These are phyloP conservation scores for Tribolium freemani DNA, from an alignment of 2,888 invertebrate species.

Conservation along the genomic window DNA sequence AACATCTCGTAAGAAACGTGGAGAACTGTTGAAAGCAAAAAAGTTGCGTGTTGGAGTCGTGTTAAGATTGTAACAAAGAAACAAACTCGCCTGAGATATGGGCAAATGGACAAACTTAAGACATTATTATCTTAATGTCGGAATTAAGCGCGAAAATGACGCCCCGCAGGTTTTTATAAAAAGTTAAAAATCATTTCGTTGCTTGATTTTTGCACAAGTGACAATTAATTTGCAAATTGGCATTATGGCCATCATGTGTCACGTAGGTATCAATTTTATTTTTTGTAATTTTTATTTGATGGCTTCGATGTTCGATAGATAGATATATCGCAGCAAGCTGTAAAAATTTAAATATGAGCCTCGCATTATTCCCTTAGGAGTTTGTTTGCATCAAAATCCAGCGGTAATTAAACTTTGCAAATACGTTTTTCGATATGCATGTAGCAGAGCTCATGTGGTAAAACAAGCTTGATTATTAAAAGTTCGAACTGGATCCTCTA, in stretches of 20 bases:
- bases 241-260: not conserved
- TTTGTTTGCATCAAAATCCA: slow-evolving; percentile 23
- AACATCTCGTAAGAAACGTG: slow-evolving; percentile 19
- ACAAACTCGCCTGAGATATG: slow-evolving; percentile 7
- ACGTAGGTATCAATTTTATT: not conserved
- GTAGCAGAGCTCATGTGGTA: slow-evolving; percentile 40
- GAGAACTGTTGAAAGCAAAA: slow-evolving; percentile 21
- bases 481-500: slow-evolving; percentile 47
- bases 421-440: slow-evolving; percentile 41
- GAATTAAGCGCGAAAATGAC: not conserved
- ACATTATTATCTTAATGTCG: slow-evolving; percentile 7
- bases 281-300: slow-evolving; percentile 1
- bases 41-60: slow-evolving; percentile 27
- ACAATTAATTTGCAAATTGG: not conserved
- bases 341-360: slow-evolving; percentile 32
- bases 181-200: not conserved
- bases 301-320: not conserved
- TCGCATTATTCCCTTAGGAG: slow-evolving; percentile 18
- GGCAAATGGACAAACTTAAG: slow-evolving; percentile 1
- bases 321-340: not conserved
- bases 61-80: slow-evolving; percentile 25
- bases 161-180: not conserved
- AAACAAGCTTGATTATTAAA: slow-evolving; percentile 46
- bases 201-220: not conserved
- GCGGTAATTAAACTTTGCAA: slow-evolving; percentile 44